Evolutionary conservation across 2,888 invertebrate genomes (phyloP).

Genomic region (Mimachlamys varia): DNA sequence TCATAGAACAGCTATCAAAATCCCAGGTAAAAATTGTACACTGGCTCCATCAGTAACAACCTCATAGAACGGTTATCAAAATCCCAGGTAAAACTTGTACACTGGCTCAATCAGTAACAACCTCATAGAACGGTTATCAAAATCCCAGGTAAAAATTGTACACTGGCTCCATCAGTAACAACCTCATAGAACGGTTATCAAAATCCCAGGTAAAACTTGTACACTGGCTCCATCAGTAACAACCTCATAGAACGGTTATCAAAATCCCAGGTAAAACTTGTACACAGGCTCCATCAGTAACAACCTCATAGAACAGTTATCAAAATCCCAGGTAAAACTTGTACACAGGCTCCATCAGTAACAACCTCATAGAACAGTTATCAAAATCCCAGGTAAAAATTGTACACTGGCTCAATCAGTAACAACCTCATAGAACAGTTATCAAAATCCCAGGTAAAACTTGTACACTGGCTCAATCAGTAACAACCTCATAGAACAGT

Average conservation of each 20-base stretch:
- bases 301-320: too few species aligned
- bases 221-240: neutral
- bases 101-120: neutral
- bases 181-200: conserved; percentile 82
- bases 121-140: conserved; percentile 85
- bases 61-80: conserved; percentile 86
- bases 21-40: conserved; percentile 88
- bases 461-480: neutral
- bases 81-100: conserved; percentile 89
- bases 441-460: conserved; percentile 95
- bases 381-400: conserved; percentile 94
- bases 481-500: too few species aligned
- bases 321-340: conserved; percentile 93
- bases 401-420: neutral
- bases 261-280: conserved; percentile 93
- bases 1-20: conserved; percentile 88
- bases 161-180: neutral
- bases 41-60: neutral
- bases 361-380: too few species aligned
- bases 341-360: neutral
- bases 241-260: conserved; percentile 58
- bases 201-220: conserved; percentile 91
- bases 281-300: neutral
- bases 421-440: too few species aligned
- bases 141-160: conserved; percentile 90